These are phyloP conservation scores for Heliconius eleuchia DNA, from an alignment of 1,140 invertebrate genomes.

Conservation along the genomic window DNA sequence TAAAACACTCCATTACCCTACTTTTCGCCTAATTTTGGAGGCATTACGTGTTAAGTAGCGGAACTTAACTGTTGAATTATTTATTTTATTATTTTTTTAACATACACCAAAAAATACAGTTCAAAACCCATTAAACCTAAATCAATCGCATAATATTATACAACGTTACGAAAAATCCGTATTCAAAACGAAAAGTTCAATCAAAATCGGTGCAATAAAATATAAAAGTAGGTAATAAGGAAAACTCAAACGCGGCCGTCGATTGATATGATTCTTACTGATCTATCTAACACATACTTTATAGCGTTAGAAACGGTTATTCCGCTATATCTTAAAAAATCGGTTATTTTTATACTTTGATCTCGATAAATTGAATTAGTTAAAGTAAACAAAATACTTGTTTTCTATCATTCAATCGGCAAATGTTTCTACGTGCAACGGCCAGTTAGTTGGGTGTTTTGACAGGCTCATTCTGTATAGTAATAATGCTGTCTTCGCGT, in stretches of 20 bases:
- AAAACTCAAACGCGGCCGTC: conserved; percentile 1
- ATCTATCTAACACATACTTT: not conserved
- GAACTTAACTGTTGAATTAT: no score
- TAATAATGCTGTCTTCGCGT: conserved; percentile 61
- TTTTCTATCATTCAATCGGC: conserved; percentile 69
- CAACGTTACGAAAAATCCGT: not conserved
- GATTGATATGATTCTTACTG: not conserved
- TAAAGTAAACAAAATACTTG: conserved; percentile 62
- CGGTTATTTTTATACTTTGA: conserved; percentile 41
- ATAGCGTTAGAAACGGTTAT: conserved; percentile 6
- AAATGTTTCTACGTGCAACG: conserved; percentile 56
- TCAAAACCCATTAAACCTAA: not conserved
- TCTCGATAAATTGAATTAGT: conserved; percentile 57
- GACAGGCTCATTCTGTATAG: conserved; percentile 63
- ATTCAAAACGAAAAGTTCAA: conserved; percentile 19
- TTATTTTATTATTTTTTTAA: no score
- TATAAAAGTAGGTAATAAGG: conserved; percentile 1
- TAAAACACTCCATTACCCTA: no score
- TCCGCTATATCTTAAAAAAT: not conserved
- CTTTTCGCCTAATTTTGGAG: no score
- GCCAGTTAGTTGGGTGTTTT: conserved; percentile 64
- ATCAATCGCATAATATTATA: not conserved
- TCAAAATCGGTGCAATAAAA: conserved; percentile 28
- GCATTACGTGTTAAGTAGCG: no score
- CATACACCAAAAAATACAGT: not conserved